A percentile compares a stretch with the other conserved stretches of the same genome.
Evolutionary conservation across 1,140 invertebrate genomes (phyloP).

Genomic region (Patella vulgata): DNA sequence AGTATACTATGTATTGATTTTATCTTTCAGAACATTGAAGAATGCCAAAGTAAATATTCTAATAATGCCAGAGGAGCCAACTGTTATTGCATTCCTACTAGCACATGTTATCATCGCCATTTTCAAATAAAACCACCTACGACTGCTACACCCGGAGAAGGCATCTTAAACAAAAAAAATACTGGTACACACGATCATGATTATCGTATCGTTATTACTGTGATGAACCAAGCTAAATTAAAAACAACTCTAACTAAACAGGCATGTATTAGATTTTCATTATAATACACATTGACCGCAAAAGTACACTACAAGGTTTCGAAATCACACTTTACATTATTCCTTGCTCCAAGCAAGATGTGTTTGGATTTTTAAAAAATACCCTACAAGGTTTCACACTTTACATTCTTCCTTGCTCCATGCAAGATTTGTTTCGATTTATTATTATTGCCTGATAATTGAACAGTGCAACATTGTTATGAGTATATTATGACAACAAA

Average conservation of each 20-base stretch:
- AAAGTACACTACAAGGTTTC: no score
- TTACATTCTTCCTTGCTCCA: no score
- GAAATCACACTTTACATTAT: no score
- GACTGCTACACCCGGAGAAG: conserved; percentile 12
- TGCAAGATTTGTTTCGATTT: no score
- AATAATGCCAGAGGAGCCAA: conserved; percentile 22
- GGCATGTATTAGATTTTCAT: no score
- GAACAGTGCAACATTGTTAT: no score
- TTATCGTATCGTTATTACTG: conserved; percentile 38
- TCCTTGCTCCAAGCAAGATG: no score
- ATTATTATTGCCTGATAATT: no score
- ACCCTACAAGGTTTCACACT: no score
- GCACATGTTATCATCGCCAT: conserved; percentile 34
- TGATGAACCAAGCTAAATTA: conserved; percentile 37
- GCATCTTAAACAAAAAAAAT: conserved; percentile 25
- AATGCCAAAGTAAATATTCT: conserved; percentile 28
- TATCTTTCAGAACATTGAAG: conserved; percentile 19
- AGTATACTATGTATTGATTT: not conserved
- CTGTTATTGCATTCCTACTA: conserved; percentile 36
- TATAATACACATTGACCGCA: no score
- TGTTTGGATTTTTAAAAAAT: no score
- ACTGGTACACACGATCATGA: conserved; percentile 41
- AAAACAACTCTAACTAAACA: conserved; percentile 27
- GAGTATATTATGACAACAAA: no score
- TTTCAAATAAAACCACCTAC: conserved; percentile 35